phyloP scores from a whole-genome alignment of 37 sponge, comb jelly and placozoan species.

The Bolinopsis microptera region DNA sequence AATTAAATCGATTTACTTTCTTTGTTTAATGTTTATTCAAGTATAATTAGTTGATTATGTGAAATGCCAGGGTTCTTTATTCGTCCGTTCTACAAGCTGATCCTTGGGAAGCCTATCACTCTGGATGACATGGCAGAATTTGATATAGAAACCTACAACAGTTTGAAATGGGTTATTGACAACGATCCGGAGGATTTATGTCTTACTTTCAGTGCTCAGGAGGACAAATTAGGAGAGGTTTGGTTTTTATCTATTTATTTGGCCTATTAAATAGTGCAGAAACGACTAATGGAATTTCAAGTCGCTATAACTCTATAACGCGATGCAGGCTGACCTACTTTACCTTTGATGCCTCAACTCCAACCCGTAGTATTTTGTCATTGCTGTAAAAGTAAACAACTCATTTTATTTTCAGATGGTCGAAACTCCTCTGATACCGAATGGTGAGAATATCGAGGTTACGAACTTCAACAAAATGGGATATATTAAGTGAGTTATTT shows the following conservation, averaged over 20 bases:
- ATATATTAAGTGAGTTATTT: conserved; percentile 92
- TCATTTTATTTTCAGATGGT: conserved; percentile 76
- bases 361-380: too few relatives aligned
- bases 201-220: conserved; percentile 81
- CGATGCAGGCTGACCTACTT: too few relatives aligned
- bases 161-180: conserved; percentile 89
- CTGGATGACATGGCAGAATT: conserved; percentile 90
- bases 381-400: too few relatives aligned
- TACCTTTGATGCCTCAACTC: too few relatives aligned
- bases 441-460: conserved; percentile 86
- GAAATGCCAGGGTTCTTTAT: conserved; percentile 85
- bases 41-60: background rate
- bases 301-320: too few relatives aligned
- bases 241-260: too few relatives aligned
- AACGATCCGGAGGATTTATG: conserved; percentile 93
- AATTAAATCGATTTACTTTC: too few relatives aligned
- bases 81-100: conserved; percentile 95
- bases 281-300: too few relatives aligned
- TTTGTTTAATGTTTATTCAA: too few relatives aligned
- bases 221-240: conserved; percentile 90
- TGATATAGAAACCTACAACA: conserved; percentile 82
- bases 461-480: conserved; percentile 88
- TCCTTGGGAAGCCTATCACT: conserved; percentile 79
- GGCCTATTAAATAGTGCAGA: background rate
- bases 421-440: conserved; percentile 81